Evolutionary conservation across 2,113 vertebrate species (phyloP), one percentile per base, ranked within the genome.

Genomic region (Hippoglossus stenolepis): DNA sequence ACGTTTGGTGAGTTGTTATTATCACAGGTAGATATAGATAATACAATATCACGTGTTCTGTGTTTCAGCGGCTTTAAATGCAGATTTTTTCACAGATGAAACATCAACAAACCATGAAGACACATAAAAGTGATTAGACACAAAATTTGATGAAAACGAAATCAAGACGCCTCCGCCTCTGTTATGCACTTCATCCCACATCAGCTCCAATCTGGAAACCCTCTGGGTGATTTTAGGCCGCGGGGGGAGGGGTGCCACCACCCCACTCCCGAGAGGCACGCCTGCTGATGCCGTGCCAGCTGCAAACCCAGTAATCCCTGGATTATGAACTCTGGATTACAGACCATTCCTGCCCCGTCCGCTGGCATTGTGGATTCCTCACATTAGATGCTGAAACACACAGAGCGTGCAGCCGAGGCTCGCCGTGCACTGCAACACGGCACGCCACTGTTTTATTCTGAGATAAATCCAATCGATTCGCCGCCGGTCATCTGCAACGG

Each of bases 321-420:
- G 94, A 94, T 94, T 94, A 94, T 90, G 28, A 92, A 91, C 85
- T 91, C 83, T 89, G 91, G 94, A 93, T 94, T 92, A 93, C 77
- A 85, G 88, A 88, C 85, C 80, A 76, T 91, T 82, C 87, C 90
- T 89, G 86, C 61, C 85, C 40, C 78, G 85, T 79, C 61, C 83
- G 47, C 80, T 70, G 14, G 79, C 77, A 88, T 85, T 86, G 89
- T 86, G 87, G 81, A 77, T 72, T 85, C 82, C 70, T 80, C 77
- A 68, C 65, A 72, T 81, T 28, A 72, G 72, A 90, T 63, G 45
- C 28, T 59, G 35, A 72, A 72, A 67, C 66, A 84, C 31, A 77
- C 45, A 61, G 47, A 54, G 67, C 58, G 10, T 61, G 35, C 58
- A 38, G 47, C 61, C 63, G 15, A 17, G 58, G 21, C 23, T 35